A percentile compares a stretch with the other conserved stretches of the same genome.
Conservation (phyloP, 2,113 vertebrate species). For the Nothocercus julius region DNA sequence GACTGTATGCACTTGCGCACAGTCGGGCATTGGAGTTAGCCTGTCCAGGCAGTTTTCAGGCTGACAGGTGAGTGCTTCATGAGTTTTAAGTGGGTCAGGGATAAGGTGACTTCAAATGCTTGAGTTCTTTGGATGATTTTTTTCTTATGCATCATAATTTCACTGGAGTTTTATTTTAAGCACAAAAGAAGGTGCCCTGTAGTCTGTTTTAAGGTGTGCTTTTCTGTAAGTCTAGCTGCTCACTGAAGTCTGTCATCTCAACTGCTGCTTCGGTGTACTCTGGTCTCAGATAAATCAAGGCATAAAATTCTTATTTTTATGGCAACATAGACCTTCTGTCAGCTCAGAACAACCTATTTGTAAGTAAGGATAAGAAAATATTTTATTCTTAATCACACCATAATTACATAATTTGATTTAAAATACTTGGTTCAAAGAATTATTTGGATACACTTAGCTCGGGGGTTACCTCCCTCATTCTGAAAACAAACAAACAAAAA, state of each 20-base stretch:
- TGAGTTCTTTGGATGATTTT: not conserved
- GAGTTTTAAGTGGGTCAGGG: not conserved
- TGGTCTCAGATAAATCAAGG: not conserved
- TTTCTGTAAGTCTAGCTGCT: not conserved
- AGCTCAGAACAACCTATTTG: not conserved
- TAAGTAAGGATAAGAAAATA: not conserved
- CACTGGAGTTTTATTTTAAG: conserved; percentile 23
- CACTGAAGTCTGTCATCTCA: not conserved
- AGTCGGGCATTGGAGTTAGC: not conserved
- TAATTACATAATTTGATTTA: not conserved
- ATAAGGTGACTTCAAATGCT: not conserved
- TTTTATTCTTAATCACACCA: not conserved
- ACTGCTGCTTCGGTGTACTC: not conserved
- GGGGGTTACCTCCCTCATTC: not conserved
- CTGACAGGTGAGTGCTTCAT: not conserved
- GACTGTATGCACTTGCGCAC: not conserved
- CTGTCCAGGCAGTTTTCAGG: not conserved
- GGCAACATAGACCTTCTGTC: not conserved
- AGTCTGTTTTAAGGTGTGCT: not conserved
- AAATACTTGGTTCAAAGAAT: not conserved
- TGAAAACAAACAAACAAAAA: not conserved
- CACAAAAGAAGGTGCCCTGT: not conserved
- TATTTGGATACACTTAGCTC: not conserved
- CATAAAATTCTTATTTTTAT: not conserved
- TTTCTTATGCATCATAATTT: not conserved